Base-by-base conservation (phyloP, 2,797 vertebrate genomes). In the Myiotriccus ornatus region DNA sequence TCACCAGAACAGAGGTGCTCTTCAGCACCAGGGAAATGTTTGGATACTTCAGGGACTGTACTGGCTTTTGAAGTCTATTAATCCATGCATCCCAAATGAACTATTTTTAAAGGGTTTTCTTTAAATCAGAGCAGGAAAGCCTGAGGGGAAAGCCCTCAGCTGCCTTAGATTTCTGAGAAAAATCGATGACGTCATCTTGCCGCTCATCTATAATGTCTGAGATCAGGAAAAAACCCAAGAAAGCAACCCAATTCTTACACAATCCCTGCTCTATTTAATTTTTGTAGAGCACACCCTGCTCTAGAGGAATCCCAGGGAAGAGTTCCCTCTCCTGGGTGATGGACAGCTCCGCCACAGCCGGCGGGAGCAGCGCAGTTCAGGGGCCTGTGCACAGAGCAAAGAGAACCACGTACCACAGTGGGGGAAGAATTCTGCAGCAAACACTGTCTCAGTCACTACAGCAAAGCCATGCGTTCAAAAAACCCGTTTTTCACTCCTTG, bases 301-400 rank as follows among this genome's bases (percentile, higher is more conserved):
- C 27, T n/a, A 10, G 52, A 73, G 57, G 32, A n/a, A 57, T 65
- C 25, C 7, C 59, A 70, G 85, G 44, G 67, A 65, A 79, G 60
- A 57, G 64, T 69, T 81, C 93, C 78, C 88, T 89, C 89, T 56
- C 14, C 24, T 9, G 37, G 79, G 28, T 62, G 60, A 35, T n/a
- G 34, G 53, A 78, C 44, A 32, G 20, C n/a, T 64, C 39, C 1
- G 4, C 63, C 87, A 47, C 84, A 63, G 20, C 69, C 10, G 7
- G 21, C 2, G 55, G 7, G 22, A 21, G 32, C 24, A 10, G 28
- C 0, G 2, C 18, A 0, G 22, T 30, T 46, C 12, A 3, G 28
- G 25, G 39, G n/a, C 17, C 43, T 77, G 27, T 3, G 10, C 10
- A 24, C 8, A 7, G 49, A 75, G 27, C 7, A 13, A 21, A 47